These are phyloP conservation scores for Rhamnusium bicolor DNA, from an alignment of 2,888 invertebrate genomes.

Conservation along the genomic window DNA sequence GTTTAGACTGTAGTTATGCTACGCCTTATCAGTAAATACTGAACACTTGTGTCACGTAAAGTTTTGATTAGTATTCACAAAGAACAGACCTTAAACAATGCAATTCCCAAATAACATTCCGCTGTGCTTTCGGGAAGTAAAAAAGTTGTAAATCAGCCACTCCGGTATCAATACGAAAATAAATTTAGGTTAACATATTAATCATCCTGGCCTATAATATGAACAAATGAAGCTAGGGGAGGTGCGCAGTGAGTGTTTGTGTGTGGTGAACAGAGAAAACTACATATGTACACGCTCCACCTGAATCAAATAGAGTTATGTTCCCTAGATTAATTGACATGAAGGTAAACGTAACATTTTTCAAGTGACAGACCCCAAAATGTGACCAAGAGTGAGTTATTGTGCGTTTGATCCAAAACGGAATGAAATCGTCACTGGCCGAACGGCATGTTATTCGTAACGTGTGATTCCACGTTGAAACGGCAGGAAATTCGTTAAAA, in stretches of 20 bases:
- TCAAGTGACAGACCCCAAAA: conserved; percentile 60
- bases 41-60: too few species aligned
- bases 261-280: conserved; percentile 53
- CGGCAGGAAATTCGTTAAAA: background rate
- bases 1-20: too few species aligned
- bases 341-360: conserved; percentile 77
- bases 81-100: too few species aligned
- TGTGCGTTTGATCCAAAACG: conserved; percentile 54
- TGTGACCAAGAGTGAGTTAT: conserved; percentile 47
- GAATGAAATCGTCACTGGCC: background rate
- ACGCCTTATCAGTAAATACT: too few species aligned
- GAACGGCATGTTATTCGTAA: background rate
- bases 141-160: background rate
- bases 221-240: conserved; percentile 36
- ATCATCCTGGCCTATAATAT: conserved; percentile 22
- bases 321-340: conserved; percentile 91
- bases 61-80: too few species aligned
- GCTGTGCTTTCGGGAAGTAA: background rate
- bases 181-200: background rate
- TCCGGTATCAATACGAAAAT: background rate
- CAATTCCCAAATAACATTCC: too few species aligned
- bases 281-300: conserved; percentile 63
- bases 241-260: conserved; percentile 46
- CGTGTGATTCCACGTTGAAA: background rate
- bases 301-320: conserved; percentile 74